These are phyloP conservation scores for Salticus scenicus DNA, from an alignment of 2,888 invertebrate genomes.

Conservation along the genomic window DNA sequence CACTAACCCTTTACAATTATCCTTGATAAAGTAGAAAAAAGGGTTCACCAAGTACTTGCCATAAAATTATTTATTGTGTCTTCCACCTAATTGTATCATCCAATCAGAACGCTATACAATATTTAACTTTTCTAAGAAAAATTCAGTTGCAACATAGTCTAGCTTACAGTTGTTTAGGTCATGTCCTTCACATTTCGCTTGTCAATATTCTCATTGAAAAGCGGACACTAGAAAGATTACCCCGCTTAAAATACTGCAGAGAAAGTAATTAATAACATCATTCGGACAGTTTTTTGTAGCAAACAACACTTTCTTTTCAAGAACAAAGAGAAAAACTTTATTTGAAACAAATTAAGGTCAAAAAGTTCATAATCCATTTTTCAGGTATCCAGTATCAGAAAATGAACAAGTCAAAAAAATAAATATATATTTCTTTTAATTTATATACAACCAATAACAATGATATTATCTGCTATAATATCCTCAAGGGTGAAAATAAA, in stretches of 20 bases:
- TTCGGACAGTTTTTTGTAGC: background rate
- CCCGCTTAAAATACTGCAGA: background rate
- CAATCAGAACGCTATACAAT: too few relatives aligned
- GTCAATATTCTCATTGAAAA: background rate
- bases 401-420: background rate
- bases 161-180: background rate
- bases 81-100: too few relatives aligned
- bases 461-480: background rate
- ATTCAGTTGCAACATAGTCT: too few relatives aligned
- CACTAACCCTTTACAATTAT: too few relatives aligned
- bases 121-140: too few relatives aligned
- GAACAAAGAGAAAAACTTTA: background rate
- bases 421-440: background rate
- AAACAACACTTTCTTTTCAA: background rate
- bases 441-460: background rate
- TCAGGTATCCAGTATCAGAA: background rate
- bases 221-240: background rate
- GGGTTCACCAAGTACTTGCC: too few relatives aligned
- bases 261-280: background rate
- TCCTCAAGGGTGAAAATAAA: background rate
- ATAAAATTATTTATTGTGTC: too few relatives aligned
- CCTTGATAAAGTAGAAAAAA: too few relatives aligned
- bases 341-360: background rate
- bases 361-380: background rate
- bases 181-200: background rate